Evolutionary conservation across 1,140 invertebrate genomes (phyloP).

Genomic region (Diuraphis noxia): DNA sequence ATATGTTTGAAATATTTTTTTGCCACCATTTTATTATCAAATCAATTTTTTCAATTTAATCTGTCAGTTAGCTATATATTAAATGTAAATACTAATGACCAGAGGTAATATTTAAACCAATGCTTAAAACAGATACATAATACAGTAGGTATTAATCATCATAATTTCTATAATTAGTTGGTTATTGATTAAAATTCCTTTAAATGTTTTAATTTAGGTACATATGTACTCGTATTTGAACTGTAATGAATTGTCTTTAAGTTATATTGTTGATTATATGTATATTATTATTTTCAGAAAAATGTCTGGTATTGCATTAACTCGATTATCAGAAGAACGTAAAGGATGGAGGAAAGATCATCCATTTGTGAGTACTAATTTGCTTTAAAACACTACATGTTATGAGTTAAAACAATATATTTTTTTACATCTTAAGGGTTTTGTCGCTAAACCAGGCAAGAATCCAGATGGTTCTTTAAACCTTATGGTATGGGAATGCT

Average conservation of each 20-base stretch:
- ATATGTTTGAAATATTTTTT: too few relatives aligned
- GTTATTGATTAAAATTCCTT: background rate
- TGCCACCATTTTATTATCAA: too few relatives aligned
- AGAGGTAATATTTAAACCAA: too few relatives aligned
- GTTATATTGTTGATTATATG: background rate
- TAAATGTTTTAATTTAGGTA: background rate
- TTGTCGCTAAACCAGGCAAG: constrained; percentile 94
- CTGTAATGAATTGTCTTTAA: background rate
- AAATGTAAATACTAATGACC: too few relatives aligned
- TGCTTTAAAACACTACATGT: too few relatives aligned
- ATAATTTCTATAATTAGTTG: too few relatives aligned
- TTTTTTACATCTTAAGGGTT: constrained; percentile 71
- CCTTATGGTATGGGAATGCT: constrained; percentile 99
- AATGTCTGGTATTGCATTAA: constrained; percentile 97
- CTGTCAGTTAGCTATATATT: too few relatives aligned
- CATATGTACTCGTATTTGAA: too few relatives aligned
- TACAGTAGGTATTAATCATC: too few relatives aligned
- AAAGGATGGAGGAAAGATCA: constrained; percentile 99
- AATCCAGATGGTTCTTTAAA: constrained; percentile 95
- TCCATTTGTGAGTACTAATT: constrained; percentile 82
- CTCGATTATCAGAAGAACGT: constrained; percentile 93
- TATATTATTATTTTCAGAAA: constrained; percentile 27
- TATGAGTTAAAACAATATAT: background rate
- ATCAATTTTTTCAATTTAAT: too few relatives aligned
- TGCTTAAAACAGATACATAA: too few relatives aligned